Evolutionary conservation across 64 coral and sea anemone species (phyloP), one percentile per base, ranked within the genome.

Genomic region (Catalaphyllia jardinei): DNA sequence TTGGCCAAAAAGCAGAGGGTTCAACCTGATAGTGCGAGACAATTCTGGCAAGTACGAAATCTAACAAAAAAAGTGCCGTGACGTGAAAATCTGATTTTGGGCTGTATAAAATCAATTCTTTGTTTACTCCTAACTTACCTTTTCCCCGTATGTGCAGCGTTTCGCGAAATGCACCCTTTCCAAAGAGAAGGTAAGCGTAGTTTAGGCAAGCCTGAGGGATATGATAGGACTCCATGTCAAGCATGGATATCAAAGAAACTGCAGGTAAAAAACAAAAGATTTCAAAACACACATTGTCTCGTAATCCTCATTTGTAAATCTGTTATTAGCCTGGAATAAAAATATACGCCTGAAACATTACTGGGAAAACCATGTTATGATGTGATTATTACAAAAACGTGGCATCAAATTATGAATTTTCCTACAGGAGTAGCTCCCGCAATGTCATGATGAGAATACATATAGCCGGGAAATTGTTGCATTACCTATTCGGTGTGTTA

Each of bases 161-260:
- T 85, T 91, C 79, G 59, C 89, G 89, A 65, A 83, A 82, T 28
- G 89, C 79, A 17, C 51, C 55, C 24, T 82, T 83, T 24, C 89
- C 89, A 67, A 72, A 83, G 2, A 91, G 24, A 14, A 83, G 79
- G 76, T 75, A 91, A 33, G 79, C 89, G 22, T 84, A 91, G 30
- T 76, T 91, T 14, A 91, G 29, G 33, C 79, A 84, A 11, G 89
- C 79, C 28, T 84, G 30, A 20, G 89, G 81, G 22, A 91, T 83
- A 22, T 60, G 31, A 42, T 31, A 33, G 30, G 46, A 31, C 12
- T 74, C 52, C 86, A 75, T 87, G 30, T 33, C 19, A 38, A 20
- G 18, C 8, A 65, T 65, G 22, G 24, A 85, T 85, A 71, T 51
- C 81, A 20, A 42, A 83, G 20, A 24, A 33, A 2, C 29, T 29